These are phyloP conservation scores for Bubalus kerabau DNA, from an alignment of 2,113 vertebrate genomes.

Conservation along the genomic window DNA sequence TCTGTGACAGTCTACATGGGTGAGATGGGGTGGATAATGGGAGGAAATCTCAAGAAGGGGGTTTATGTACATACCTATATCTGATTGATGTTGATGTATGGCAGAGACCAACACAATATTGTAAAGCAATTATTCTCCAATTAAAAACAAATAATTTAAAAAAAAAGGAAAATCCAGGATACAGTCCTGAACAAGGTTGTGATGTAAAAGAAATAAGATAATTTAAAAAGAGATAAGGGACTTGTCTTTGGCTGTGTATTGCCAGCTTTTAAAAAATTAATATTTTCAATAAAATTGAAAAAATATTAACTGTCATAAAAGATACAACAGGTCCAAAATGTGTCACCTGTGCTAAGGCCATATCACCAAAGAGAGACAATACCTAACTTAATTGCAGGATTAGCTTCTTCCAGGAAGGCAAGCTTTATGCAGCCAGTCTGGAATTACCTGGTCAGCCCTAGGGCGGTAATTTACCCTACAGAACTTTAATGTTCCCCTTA, in stretches of 20 bases:
- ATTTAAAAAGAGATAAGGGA: neutral
- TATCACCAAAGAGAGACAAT: neutral
- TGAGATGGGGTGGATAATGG: neutral
- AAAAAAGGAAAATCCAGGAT: neutral
- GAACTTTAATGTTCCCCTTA: neutral
- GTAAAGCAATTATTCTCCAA: neutral
- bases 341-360: neutral
- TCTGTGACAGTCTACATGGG: neutral
- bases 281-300: neutral
- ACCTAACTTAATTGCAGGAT: neutral
- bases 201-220: neutral
- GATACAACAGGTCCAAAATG: neutral
- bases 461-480: fast-evolving
- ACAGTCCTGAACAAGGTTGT: neutral
- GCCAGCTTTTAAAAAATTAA: neutral
- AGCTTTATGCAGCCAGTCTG: neutral
- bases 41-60: neutral
- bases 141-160: neutral
- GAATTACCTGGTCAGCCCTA: neutral
- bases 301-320: neutral
- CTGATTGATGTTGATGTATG: neutral
- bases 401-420: neutral
- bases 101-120: neutral
- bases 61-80: neutral
- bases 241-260: neutral